These are phyloP conservation scores for Macquaria ambigua DNA, from an alignment of 2,113 vertebrate genomes.

Conservation along the genomic window DNA sequence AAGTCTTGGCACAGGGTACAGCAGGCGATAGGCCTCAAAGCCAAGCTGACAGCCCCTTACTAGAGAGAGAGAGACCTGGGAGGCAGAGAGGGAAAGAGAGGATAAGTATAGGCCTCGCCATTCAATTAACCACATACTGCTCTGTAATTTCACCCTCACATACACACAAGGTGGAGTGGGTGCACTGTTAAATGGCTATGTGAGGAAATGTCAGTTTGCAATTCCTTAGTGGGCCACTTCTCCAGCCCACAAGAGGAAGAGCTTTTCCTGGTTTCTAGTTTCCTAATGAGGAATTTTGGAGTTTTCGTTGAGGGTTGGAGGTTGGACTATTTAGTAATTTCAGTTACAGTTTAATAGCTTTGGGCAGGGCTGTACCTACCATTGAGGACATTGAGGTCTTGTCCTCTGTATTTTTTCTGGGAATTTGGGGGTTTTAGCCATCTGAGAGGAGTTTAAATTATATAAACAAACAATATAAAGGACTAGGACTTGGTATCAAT, in stretches of 20 bases:
- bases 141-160: slow-evolving; percentile 71
- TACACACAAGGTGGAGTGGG: slow-evolving; percentile 14
- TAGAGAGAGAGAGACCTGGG: slow-evolving; percentile 20
- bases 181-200: slow-evolving; percentile 23
- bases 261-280: slow-evolving; percentile 24
- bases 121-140: slow-evolving; percentile 63
- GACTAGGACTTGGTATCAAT: too few species aligned
- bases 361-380: not conserved
- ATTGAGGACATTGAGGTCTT: not conserved
- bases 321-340: not conserved
- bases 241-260: slow-evolving; percentile 3
- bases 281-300: slow-evolving; percentile 8
- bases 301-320: not conserved
- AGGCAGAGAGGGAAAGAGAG: slow-evolving; percentile 16
- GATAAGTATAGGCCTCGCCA: slow-evolving; percentile 22
- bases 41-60: slow-evolving; percentile 38
- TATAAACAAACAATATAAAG: too few species aligned
- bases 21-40: slow-evolving; percentile 41
- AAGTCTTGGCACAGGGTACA: slow-evolving; percentile 50
- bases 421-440: too few species aligned
- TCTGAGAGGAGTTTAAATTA: not conserved
- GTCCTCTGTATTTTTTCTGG: not conserved
- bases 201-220: slow-evolving; percentile 27
- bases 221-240: slow-evolving; percentile 4
- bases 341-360: not conserved